Evolutionary conservation across 2,797 vertebrate genomes (phyloP).

Genomic region (Labeo calbasu): DNA sequence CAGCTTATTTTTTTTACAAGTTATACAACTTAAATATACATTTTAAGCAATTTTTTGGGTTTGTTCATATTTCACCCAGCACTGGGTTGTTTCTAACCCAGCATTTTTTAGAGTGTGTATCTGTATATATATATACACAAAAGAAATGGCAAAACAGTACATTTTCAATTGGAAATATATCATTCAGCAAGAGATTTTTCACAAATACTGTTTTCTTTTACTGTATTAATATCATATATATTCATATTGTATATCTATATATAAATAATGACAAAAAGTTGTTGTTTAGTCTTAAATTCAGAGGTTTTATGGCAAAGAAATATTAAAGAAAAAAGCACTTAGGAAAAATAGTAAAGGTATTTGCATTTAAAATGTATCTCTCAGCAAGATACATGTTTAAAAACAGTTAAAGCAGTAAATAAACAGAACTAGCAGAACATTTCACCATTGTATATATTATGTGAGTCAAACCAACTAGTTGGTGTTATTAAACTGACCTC

Average conservation of each 20-base stretch:
- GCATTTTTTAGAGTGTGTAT: too few relatives aligned
- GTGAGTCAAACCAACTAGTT: neutral
- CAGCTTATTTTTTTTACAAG: too few relatives aligned
- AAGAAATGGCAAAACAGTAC: too few relatives aligned
- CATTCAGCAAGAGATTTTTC: neutral
- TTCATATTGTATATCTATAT: neutral
- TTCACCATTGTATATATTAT: neutral
- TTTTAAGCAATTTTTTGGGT: too few relatives aligned
- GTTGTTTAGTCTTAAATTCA: neutral
- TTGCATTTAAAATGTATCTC: neutral
- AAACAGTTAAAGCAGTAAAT: conserved; percentile 1
- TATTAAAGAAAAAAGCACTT: neutral
- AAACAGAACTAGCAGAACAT: neutral
- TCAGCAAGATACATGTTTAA: neutral
- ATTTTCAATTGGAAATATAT: neutral
- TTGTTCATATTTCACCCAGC: too few relatives aligned
- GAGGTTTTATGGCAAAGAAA: neutral
- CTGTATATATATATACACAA: too few relatives aligned
- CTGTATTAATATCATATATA: neutral
- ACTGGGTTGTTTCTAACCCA: too few relatives aligned
- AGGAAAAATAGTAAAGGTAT: neutral
- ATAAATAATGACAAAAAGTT: neutral
- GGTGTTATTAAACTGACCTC: neutral
- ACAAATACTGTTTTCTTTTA: neutral
- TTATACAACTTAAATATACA: too few relatives aligned